Percentiles rank a stretch among this genome's conserved stretches.
phyloP scores from a whole-genome alignment of 2,888 invertebrate species.

The Mechanitis mazaeus region DNA sequence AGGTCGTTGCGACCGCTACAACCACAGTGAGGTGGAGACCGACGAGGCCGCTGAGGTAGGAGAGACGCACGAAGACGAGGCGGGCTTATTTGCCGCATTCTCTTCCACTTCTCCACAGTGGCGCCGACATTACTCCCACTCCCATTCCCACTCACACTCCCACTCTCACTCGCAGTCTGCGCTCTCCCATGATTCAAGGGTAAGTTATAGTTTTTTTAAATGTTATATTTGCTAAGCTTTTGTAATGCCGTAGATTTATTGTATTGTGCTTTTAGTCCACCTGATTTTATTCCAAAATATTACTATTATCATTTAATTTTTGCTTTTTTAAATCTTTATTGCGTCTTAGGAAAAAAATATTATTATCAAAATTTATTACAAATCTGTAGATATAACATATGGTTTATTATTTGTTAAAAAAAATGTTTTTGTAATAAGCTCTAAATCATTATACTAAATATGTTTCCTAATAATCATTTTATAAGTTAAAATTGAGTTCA shows the following conservation, averaged over 20 bases:
- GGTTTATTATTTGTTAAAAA: too few species aligned
- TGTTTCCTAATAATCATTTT: too few species aligned
- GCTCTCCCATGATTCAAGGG: constrained; percentile 33
- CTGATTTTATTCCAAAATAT: too few species aligned
- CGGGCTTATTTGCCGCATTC: constrained; percentile 67
- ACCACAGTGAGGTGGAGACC: constrained; percentile 74
- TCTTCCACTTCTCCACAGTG: constrained; percentile 70
- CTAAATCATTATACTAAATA: too few species aligned
- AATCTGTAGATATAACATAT: too few species aligned
- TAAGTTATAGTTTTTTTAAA: constrained; percentile 16
- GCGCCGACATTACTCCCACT: constrained; percentile 59
- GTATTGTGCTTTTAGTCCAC: background rate
- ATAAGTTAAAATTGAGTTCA: too few species aligned
- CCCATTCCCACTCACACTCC: background rate
- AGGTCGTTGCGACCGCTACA: constrained; percentile 72
- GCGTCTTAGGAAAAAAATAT: too few species aligned
- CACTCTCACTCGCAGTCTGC: constrained; percentile 49
- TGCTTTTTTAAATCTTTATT: too few species aligned
- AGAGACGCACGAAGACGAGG: constrained; percentile 53
- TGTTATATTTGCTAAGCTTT: background rate
- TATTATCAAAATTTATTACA: too few species aligned
- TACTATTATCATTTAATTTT: too few species aligned
- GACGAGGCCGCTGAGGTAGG: constrained; percentile 65
- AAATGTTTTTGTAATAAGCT: too few species aligned
- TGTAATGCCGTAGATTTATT: background rate